A percentile compares a stretch with the other conserved stretches of the same genome.
These are phyloP conservation scores for Drosophila ezoana DNA, from an alignment of 2,888 invertebrate genomes.

Conservation along the genomic window DNA sequence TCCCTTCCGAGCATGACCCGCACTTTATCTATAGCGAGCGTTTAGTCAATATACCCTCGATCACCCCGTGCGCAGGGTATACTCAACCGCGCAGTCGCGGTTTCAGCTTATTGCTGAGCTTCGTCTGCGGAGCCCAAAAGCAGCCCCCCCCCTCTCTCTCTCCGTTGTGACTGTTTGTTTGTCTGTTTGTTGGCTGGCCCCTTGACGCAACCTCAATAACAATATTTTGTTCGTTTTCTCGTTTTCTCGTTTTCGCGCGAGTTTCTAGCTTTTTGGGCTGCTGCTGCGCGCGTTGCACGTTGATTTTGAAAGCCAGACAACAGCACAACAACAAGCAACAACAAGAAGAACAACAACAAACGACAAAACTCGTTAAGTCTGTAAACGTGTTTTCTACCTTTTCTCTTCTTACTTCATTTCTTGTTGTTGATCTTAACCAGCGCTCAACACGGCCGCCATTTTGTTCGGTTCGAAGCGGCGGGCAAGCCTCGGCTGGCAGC, in stretches of 20 bases:
- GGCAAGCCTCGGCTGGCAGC: conserved; percentile 26
- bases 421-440: conserved; percentile 56
- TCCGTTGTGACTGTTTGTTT: conserved; percentile 17
- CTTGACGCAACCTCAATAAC: conserved; percentile 68
- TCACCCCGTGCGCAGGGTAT: too few relatives aligned
- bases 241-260: conserved; percentile 27
- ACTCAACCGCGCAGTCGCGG: too few relatives aligned
- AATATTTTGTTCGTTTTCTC: conserved; percentile 57
- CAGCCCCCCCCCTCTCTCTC: not conserved
- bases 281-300: conserved; percentile 53
- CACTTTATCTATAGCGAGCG: too few relatives aligned
- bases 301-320: conserved; percentile 54
- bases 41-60: too few relatives aligned
- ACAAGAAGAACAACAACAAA: conserved; percentile 19
- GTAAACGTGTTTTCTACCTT: conserved; percentile 71
- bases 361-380: conserved; percentile 68
- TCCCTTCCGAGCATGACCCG: too few relatives aligned
- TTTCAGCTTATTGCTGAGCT: too few relatives aligned
- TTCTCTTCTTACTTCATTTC: conserved; percentile 35
- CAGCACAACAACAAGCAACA: conserved; percentile 13
- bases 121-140: too few relatives aligned
- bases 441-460: conserved; percentile 63
- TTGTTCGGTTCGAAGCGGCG: conserved; percentile 44
- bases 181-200: conserved; percentile 34
- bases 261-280: conserved; percentile 40